Base-by-base conservation (phyloP, 2,113 vertebrate species). In the Amblyornis subalaris region DNA sequence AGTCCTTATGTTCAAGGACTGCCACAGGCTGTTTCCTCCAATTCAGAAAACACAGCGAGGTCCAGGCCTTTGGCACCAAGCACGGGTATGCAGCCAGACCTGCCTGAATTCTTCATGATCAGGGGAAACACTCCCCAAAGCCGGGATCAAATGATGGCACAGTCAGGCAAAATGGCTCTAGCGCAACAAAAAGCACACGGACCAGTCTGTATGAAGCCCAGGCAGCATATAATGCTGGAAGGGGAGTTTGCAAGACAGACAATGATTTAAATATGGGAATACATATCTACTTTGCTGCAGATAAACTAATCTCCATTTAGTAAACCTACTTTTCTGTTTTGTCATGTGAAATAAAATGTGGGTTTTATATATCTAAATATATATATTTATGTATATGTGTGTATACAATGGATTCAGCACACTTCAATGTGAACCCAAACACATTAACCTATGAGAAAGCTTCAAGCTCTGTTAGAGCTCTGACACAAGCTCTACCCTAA, bases 161-260 rank as follows among this genome's bases (percentile, higher is more conserved):
- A 2, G 1, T 25, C 20, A 38, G n/a, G 36, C 28, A 76, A 62
- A 53, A 60, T 1, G 7, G 28, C 50, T 31, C 40, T 9, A 10
- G 9, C 65, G 35, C 35, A 74, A 38, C 2, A 2, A 18, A 62
- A 60, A 44, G 38, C 40, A 10, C 51, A 18, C 0, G 0, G 31
- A 48, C 5, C 5, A 29, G 48, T 17, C 29, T 2, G 2, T 9
- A 25, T 6, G 4, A 48, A 89, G 78, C 14, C 29, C 3, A 28
- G 31, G 47, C 60, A 50, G 35, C 2, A 15, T 3, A 8, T 0
- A 13, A 6, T 4, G 5, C 33, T 14, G 20, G 62, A 72, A 64
- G 12, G 20, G 38, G 14, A 42, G 31, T 6, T 10, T 71, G 33
- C 36, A 78, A 48, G 35, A n/a, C 1, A n/a, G 25, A 62, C 18